Evolutionary conservation across 2,888 invertebrate species (phyloP).

Genomic region (Drosophila anomalata): DNA sequence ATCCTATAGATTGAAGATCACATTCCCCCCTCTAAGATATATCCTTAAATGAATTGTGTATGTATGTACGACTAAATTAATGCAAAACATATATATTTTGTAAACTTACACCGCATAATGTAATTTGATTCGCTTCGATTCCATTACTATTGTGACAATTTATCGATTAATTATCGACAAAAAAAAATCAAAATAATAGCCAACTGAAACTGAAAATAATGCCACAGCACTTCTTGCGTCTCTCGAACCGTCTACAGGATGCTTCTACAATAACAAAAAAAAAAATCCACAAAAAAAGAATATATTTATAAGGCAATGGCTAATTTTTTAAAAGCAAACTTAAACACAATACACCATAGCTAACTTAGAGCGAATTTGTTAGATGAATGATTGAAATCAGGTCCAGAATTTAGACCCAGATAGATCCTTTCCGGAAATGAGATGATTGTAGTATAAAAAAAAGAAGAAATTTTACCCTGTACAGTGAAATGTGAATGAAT

Average conservation of each 20-base stretch:
- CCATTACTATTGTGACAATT: constrained; percentile 33
- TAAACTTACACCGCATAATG: constrained; percentile 66
- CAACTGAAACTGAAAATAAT: constrained; percentile 55
- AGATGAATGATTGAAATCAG: constrained; percentile 21
- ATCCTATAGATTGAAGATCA: background rate
- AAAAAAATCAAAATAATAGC: constrained; percentile 38
- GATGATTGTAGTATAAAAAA: constrained; percentile 50
- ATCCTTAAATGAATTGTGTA: background rate
- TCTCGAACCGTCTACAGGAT: constrained; percentile 71
- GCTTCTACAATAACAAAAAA: constrained; percentile 68
- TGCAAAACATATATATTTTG: constrained; percentile 51
- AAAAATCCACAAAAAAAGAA: constrained; percentile 14
- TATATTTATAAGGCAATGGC: constrained; percentile 51
- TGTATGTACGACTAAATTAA: constrained; percentile 26
- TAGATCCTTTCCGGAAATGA: constrained; percentile 15
- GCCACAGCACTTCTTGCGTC: constrained; percentile 67
- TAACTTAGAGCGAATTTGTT: constrained; percentile 58
- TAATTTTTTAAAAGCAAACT: constrained; percentile 36
- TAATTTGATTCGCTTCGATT: constrained; percentile 45
- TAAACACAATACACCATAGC: constrained; percentile 41
- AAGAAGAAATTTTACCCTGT: constrained; percentile 60
- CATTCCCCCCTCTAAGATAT: background rate
- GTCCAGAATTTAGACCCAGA: constrained; percentile 2
- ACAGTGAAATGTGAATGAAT: constrained; percentile 40
- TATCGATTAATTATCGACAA: constrained; percentile 28